phyloP scores from a whole-genome alignment of 2,888 invertebrate species.

The Parochlus steinenii region DNA sequence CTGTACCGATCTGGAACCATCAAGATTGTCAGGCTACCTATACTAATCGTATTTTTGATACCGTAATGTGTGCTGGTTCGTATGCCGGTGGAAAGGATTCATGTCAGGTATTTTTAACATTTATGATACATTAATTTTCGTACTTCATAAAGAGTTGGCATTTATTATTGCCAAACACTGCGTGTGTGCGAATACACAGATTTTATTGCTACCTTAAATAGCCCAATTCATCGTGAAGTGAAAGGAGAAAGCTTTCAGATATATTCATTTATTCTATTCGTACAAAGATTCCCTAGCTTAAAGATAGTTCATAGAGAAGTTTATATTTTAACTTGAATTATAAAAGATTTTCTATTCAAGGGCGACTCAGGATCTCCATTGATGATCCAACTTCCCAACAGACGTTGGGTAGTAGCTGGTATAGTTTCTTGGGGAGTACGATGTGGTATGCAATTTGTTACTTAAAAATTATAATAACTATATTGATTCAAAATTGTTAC shows the following conservation, averaged over 20 bases:
- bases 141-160: too few relatives aligned
- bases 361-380: constrained; percentile 46
- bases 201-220: too few relatives aligned
- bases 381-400: constrained; percentile 52
- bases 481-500: too few relatives aligned
- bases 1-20: constrained; percentile 62
- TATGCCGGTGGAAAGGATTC: constrained; percentile 64
- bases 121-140: not conserved
- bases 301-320: too few relatives aligned
- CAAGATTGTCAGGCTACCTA: constrained; percentile 43
- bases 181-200: too few relatives aligned
- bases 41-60: constrained; percentile 45
- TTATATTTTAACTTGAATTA: not conserved
- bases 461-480: too few relatives aligned
- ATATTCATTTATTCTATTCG: too few relatives aligned
- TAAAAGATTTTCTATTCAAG: not conserved
- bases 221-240: too few relatives aligned
- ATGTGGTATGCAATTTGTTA: too few relatives aligned
- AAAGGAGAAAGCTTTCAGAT: too few relatives aligned
- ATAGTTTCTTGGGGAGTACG: constrained; percentile 75
- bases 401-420: constrained; percentile 61
- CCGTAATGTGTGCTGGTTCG: constrained; percentile 59
- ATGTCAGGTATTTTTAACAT: constrained; percentile 62
- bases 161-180: too few relatives aligned
- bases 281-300: too few relatives aligned